A percentile compares a stretch with the other conserved stretches of the same genome.
Conservation (phyloP, 2,888 invertebrate species). For the Idaea biselata region DNA sequence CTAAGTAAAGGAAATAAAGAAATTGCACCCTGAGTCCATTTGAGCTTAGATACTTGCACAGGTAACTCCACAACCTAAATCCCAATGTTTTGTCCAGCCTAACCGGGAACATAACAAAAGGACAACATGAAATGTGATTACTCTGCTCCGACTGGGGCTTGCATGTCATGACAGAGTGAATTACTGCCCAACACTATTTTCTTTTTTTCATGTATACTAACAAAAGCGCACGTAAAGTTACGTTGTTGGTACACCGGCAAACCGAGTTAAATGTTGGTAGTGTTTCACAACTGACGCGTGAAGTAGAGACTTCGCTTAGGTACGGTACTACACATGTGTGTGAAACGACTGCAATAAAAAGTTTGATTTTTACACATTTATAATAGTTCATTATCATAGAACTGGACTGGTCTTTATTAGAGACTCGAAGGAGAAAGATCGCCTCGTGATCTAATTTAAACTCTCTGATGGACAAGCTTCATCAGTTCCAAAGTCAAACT, state of each 20-base stretch:
- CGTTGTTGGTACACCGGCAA: slow-evolving; percentile 46
- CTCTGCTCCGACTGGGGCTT: slow-evolving; percentile 60
- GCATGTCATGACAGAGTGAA: slow-evolving; percentile 68
- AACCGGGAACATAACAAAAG: slow-evolving; percentile 59
- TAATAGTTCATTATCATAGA: background rate
- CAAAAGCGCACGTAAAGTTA: slow-evolving; percentile 64
- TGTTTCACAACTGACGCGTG: slow-evolving; percentile 42
- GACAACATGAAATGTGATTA: slow-evolving; percentile 74
- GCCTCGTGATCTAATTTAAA: too few relatives aligned
- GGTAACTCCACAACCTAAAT: slow-evolving; percentile 51
- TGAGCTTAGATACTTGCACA: slow-evolving; percentile 36
- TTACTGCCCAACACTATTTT: slow-evolving; percentile 46
- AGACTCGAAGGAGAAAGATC: too few relatives aligned
- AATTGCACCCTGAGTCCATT: slow-evolving; percentile 9
- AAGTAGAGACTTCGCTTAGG: background rate
- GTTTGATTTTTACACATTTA: background rate
- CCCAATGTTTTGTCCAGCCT: slow-evolving; percentile 55
- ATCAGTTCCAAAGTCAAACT: too few relatives aligned
- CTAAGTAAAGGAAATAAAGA: too few relatives aligned
- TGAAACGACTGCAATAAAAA: background rate
- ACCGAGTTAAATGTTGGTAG: slow-evolving; percentile 58
- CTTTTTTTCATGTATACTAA: slow-evolving; percentile 51
- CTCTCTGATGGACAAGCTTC: too few relatives aligned
- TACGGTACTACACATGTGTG: background rate
- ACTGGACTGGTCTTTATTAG: too few relatives aligned